Evolutionary conservation across 2,797 vertebrate species (phyloP), one percentile per base, ranked within the genome.

Genomic region (Enteromius fasciolatus): DNA sequence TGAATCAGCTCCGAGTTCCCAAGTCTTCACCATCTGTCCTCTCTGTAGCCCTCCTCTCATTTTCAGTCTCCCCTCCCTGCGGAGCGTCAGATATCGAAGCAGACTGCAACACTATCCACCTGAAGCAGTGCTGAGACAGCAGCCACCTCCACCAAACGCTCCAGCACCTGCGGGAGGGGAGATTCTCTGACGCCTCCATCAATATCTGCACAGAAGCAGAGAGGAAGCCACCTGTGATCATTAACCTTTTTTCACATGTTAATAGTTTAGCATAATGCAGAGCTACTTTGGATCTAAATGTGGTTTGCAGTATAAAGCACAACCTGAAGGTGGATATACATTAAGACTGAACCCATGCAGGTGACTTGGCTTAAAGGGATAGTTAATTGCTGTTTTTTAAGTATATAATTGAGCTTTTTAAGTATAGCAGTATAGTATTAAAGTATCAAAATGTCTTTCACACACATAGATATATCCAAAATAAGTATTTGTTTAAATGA

Each of bases 1-100:
- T 75, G 76, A 79, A 76, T 82, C 80, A 82, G 59, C 70, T 57
- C 72, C 0, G 12, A 28, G 23, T 64, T 3, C 57, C 59, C 46
- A 39, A 61, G 57, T 20, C 64, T 66, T 52, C 57, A 46, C 78
- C 78, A 61, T 67, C 70, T 75, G 76, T 73, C 69, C 86, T 87
- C 69, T 81, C 78, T 70, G 61, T 79, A 87, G 85, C 82, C 41
- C 59, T 64, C 84, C 89, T 82, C 82, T 84, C 83, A 83, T 78
- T 84, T 85, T 41, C 80, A n/a, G 44, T 39, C 28, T 75, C 70
- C 31, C 33, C 15, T 81, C 80, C 80, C 80, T 54, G 80, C 17
- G 70, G 80, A 75, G 70, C 44, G n/a, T 66, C 59, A 63, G 59
- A 75, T 75, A 66, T 75, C 59, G 81, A 86, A 87, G 83, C 80